phyloP scores from a whole-genome alignment of 30 jellyfish, hydroid and myxozoan genomes.

The Turritopsis rubra region DNA sequence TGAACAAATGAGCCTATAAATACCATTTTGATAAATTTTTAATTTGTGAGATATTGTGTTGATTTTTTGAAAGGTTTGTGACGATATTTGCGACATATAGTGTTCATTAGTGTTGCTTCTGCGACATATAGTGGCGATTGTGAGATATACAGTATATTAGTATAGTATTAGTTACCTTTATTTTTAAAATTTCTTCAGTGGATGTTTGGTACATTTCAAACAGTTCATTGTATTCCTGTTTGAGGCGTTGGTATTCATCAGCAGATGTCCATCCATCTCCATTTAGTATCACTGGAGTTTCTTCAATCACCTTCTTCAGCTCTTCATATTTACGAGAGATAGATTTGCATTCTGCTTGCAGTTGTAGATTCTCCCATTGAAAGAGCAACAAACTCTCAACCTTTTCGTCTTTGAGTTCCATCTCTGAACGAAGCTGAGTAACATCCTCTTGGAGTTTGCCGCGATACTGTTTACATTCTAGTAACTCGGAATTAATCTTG shows the following conservation, averaged over 20 bases:
- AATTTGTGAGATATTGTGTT: no score
- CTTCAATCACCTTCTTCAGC: not conserved
- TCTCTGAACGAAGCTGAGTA: not conserved
- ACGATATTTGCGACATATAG: no score
- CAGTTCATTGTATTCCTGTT: not conserved
- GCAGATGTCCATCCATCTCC: not conserved
- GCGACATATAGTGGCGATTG: no score
- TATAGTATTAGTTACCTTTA: not conserved
- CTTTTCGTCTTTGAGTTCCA: not conserved
- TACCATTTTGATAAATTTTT: no score
- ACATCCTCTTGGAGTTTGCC: not conserved
- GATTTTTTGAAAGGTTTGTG: no score
- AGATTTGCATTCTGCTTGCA: not conserved
- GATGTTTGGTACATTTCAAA: not conserved
- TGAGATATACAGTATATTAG: not conserved
- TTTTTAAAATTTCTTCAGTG: not conserved
- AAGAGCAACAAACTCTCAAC: not conserved
- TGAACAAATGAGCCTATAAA: no score
- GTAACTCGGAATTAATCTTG: not conserved
- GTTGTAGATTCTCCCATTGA: not conserved
- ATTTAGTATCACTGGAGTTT: not conserved
- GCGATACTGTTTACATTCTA: not conserved
- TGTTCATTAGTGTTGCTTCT: no score
- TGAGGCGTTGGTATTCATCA: not conserved
- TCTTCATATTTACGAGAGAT: not conserved